A percentile compares a stretch with the other conserved stretches of the same genome.
Evolutionary conservation across 2,888 invertebrate genomes (phyloP).

Genomic region (Ganaspis brasiliensis): DNA sequence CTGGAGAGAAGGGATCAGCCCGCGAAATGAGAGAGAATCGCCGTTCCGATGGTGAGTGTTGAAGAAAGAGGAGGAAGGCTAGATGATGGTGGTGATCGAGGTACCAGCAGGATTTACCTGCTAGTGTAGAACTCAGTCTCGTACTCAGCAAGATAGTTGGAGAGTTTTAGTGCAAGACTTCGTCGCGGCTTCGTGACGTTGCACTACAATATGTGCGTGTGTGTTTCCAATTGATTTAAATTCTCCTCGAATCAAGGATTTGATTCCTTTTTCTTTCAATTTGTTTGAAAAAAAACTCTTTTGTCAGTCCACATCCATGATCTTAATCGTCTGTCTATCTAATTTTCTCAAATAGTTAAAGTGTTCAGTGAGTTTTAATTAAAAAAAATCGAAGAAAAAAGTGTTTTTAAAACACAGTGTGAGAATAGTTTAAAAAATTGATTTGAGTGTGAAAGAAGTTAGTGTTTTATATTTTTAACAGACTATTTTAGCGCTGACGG

Average conservation of each 20-base stretch:
- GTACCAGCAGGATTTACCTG: slow-evolving; percentile 31
- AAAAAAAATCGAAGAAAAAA: not conserved
- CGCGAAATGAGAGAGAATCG: slow-evolving; percentile 7
- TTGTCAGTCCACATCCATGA: not conserved
- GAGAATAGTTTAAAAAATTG: slow-evolving; percentile 1
- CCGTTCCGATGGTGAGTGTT: slow-evolving; percentile 30
- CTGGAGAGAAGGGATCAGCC: slow-evolving; percentile 10
- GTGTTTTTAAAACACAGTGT: not conserved
- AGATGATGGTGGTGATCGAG: slow-evolving; percentile 33
- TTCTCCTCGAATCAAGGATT: not conserved
- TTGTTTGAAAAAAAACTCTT: not conserved
- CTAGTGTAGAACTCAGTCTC: slow-evolving; percentile 23
- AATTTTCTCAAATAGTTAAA: not conserved
- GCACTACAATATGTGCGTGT: not conserved
- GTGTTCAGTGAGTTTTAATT: not conserved
- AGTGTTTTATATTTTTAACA: not conserved
- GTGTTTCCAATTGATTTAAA: slow-evolving; percentile 11
- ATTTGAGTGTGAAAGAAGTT: not conserved
- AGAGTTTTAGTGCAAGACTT: not conserved
- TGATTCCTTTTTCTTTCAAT: not conserved
- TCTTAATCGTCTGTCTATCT: not conserved
- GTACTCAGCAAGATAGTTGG: slow-evolving; percentile 25
- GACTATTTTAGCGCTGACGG: slow-evolving; percentile 29
- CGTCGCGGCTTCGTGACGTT: slow-evolving; percentile 18
- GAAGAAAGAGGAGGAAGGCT: slow-evolving; percentile 34